phyloP scores from a whole-genome alignment of 2,888 invertebrate genomes.

The Amitus sp. region DNA sequence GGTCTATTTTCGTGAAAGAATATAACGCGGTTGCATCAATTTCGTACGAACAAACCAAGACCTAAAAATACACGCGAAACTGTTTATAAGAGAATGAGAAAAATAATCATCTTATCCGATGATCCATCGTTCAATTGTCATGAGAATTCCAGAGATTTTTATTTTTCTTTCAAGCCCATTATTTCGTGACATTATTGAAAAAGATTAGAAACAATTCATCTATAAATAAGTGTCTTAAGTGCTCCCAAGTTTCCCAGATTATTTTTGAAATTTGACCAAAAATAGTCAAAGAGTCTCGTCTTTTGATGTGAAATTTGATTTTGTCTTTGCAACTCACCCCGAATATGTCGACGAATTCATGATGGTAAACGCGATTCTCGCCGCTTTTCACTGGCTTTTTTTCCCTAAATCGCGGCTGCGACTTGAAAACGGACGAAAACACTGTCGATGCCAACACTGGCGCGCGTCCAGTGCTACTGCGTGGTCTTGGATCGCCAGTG shows the following conservation, averaged over 20 bases:
- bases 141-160: not conserved
- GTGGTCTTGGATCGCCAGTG: conserved; percentile 25
- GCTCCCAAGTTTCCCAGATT: not conserved
- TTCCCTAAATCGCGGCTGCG: conserved; percentile 17
- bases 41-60: conserved; percentile 20
- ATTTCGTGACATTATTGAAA: too few species aligned
- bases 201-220: too few species aligned
- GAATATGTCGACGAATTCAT: conserved; percentile 21
- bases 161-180: not conserved
- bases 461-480: conserved; percentile 59
- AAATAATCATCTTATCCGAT: conserved; percentile 16
- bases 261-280: not conserved
- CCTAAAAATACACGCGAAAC: conserved; percentile 31
- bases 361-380: conserved; percentile 21
- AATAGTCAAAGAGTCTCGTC: not conserved
- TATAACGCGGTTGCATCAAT: conserved; percentile 19
- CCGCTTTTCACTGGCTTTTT: conserved; percentile 25
- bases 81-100: conserved; percentile 25
- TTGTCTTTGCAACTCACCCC: conserved; percentile 20
- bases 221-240: not conserved
- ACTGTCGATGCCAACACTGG: conserved; percentile 55
- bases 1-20: conserved; percentile 7
- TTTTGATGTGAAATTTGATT: not conserved
- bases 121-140: conserved; percentile 1
- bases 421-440: conserved; percentile 34